Evolutionary conservation across 2,888 invertebrate species (phyloP).

Genomic region (Minunthozetes semirufus): DNA sequence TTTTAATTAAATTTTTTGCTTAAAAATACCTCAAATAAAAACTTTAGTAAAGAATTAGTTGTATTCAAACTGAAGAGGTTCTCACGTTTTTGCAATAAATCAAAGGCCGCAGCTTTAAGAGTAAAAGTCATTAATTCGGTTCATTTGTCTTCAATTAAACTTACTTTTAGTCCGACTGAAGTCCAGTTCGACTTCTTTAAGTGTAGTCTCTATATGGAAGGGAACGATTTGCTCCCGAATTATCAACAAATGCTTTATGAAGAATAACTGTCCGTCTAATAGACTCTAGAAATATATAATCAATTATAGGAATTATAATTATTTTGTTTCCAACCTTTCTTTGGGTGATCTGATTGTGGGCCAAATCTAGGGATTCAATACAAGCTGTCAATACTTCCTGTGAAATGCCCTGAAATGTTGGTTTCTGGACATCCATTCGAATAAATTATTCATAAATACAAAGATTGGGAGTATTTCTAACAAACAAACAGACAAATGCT

Average conservation of each 20-base stretch:
- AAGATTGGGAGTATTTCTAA: not conserved
- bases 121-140: not conserved
- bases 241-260: constrained; percentile 94
- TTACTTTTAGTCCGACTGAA: constrained; percentile 55
- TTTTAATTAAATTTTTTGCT: not conserved
- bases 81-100: constrained; percentile 60
- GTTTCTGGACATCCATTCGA: constrained; percentile 55
- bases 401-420: constrained; percentile 92
- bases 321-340: constrained; percentile 55
- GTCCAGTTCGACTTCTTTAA: constrained; percentile 86
- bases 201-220: constrained; percentile 83
- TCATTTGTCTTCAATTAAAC: not conserved
- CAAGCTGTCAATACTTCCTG: constrained; percentile 91
- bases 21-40: constrained; percentile 53
- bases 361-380: constrained; percentile 76
- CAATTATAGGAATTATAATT: constrained; percentile 32
- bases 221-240: constrained; percentile 96
- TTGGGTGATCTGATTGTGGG: constrained; percentile 68
- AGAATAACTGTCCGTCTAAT: constrained; percentile 93
- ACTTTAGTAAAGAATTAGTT: constrained; percentile 87
- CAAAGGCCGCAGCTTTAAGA: constrained; percentile 52
- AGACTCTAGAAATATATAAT: constrained; percentile 53
- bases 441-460: not conserved
- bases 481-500: constrained; percentile 42
- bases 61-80: constrained; percentile 77